Conservation (phyloP, 2,888 invertebrate species). For the Venusia cambrica region DNA sequence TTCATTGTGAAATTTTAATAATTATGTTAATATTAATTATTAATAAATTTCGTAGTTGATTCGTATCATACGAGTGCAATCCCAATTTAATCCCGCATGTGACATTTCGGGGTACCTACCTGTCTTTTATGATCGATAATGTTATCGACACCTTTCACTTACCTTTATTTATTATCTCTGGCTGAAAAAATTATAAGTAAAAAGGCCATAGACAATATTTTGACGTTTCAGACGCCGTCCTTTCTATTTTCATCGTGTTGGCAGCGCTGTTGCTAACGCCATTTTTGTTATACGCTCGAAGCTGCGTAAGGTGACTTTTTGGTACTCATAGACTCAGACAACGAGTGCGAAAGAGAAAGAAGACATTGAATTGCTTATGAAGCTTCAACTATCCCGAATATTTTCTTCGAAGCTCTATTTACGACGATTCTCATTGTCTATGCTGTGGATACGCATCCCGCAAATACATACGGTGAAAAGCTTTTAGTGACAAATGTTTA, state of each 20-base stretch:
- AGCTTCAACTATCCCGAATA: slow-evolving; percentile 74
- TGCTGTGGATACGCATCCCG: slow-evolving; percentile 79
- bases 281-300: slow-evolving; percentile 77
- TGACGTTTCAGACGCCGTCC: slow-evolving; percentile 78
- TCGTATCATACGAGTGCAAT: no score
- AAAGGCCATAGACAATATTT: slow-evolving; percentile 56
- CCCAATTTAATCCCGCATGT: no score
- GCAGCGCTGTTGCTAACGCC: slow-evolving; percentile 78
- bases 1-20: no score
- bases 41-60: no score
- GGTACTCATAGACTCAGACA: slow-evolving; percentile 56
- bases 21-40: no score
- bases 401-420: slow-evolving; percentile 80
- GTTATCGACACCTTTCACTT: slow-evolving; percentile 7
- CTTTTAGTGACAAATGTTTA: slow-evolving; percentile 80
- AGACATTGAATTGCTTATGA: slow-evolving; percentile 45
- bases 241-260: slow-evolving; percentile 60
- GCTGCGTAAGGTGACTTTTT: slow-evolving; percentile 73
- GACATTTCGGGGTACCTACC: no score
- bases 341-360: slow-evolving; percentile 66
- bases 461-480: slow-evolving; percentile 78
- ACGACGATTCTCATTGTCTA: slow-evolving; percentile 82
- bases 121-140: no score
- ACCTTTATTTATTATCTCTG: slow-evolving; percentile 25
- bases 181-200: slow-evolving; percentile 47